Percentiles rank a stretch among this genome's conserved stretches.
These are phyloP conservation scores for Eupithecia insigniata DNA, from an alignment of 2,888 invertebrate species.

Conservation along the genomic window DNA sequence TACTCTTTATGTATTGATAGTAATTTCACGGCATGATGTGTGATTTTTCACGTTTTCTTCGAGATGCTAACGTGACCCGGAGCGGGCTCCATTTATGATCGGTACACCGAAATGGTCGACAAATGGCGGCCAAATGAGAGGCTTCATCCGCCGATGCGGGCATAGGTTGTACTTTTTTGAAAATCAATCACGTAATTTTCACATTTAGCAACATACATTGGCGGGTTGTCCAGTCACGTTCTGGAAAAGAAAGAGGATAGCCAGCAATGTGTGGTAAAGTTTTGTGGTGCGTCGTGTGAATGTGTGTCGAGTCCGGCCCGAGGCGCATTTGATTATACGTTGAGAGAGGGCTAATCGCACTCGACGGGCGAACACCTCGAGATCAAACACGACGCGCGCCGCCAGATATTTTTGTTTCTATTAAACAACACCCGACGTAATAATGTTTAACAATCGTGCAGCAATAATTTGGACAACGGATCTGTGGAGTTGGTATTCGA, in stretches of 20 bases:
- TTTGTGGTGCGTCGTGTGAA: constrained; percentile 41
- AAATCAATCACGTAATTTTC: constrained; percentile 45
- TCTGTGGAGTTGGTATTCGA: constrained; percentile 53
- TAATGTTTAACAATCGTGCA: constrained; percentile 85
- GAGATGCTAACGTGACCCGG: constrained; percentile 81
- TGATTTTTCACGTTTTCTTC: constrained; percentile 82
- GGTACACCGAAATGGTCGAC: constrained; percentile 83
- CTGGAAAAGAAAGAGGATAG: constrained; percentile 18
- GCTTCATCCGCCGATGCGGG: constrained; percentile 78
- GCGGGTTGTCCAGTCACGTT: constrained; percentile 24
- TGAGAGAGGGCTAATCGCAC: constrained; percentile 84
- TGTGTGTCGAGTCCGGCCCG: constrained; percentile 65
- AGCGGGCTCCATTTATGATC: constrained; percentile 83
- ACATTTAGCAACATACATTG: constrained; percentile 42
- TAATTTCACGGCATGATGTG: constrained; percentile 79
- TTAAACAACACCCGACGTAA: constrained; percentile 85
- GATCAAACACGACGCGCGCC: constrained; percentile 85
- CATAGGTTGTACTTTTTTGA: constrained; percentile 67
- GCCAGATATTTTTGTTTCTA: constrained; percentile 85
- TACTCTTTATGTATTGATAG: constrained; percentile 54
- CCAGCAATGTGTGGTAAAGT: constrained; percentile 51
- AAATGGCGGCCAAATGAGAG: constrained; percentile 84
- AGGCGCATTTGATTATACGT: constrained; percentile 84
- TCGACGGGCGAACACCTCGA: constrained; percentile 84
- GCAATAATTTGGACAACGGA: constrained; percentile 78